Evolutionary conservation across 2,888 invertebrate species (phyloP).

Genomic region (Zeuzera pyrina): DNA sequence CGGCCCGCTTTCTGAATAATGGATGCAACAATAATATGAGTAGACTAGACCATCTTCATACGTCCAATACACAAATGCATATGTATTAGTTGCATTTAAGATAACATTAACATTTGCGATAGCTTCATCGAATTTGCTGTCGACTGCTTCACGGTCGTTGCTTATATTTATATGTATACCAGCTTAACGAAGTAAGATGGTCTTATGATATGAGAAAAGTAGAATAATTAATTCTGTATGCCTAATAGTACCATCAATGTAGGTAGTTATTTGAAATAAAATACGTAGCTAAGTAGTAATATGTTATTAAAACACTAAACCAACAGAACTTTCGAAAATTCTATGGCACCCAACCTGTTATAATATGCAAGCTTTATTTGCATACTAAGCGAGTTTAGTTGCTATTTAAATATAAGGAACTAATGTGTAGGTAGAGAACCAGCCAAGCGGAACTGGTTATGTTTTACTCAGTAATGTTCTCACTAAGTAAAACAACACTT

Average conservation of each 20-base stretch:
- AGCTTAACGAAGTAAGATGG: no score
- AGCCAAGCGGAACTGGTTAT: slow-evolving; percentile 36
- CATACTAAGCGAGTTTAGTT: slow-evolving; percentile 42
- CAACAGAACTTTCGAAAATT: slow-evolving; percentile 29
- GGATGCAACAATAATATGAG: slow-evolving; percentile 64
- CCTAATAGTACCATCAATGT: no score
- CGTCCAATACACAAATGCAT: slow-evolving; percentile 33
- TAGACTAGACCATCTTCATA: slow-evolving; percentile 35
- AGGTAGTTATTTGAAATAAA: no score
- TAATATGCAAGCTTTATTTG: slow-evolving; percentile 35
- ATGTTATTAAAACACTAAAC: no score
- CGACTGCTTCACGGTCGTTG: no score
- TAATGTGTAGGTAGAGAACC: slow-evolving; percentile 37
- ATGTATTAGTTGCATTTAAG: neutral
- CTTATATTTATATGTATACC: no score
- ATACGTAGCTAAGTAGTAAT: no score
- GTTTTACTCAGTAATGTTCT: slow-evolving; percentile 21
- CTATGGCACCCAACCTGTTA: slow-evolving; percentile 25
- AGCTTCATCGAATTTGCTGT: no score
- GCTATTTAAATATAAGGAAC: slow-evolving; percentile 41
- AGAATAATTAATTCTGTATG: no score
- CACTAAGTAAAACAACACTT: slow-evolving; percentile 17
- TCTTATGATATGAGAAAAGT: no score
- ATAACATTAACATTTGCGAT: no score
- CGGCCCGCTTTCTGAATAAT: slow-evolving; percentile 57